Evolutionary conservation across 2,888 invertebrate genomes (phyloP).

Genomic region (Chalcosyrphus nemorum): DNA sequence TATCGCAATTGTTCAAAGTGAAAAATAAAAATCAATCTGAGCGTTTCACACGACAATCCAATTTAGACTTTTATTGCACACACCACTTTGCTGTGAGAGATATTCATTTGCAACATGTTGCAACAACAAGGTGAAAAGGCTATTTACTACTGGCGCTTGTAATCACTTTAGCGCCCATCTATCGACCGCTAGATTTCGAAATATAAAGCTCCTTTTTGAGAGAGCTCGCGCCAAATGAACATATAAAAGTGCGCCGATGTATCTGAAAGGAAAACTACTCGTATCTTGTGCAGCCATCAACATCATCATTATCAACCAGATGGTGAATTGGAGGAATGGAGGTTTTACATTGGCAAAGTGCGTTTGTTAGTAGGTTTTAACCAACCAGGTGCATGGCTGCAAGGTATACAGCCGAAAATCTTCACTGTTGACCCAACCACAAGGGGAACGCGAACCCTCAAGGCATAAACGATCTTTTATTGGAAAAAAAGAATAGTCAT

Average conservation of each 20-base stretch:
- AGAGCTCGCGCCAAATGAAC: slow-evolving; percentile 7
- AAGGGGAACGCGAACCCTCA: slow-evolving; percentile 27
- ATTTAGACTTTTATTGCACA: slow-evolving; percentile 6
- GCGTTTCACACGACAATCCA: slow-evolving; percentile 30
- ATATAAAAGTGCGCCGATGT: slow-evolving; percentile 21
- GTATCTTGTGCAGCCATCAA: slow-evolving; percentile 33
- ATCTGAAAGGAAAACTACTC: slow-evolving; percentile 27
- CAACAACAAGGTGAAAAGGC: neutral
- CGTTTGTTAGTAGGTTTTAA: slow-evolving; percentile 5
- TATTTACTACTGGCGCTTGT: slow-evolving; percentile 2
- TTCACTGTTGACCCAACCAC: neutral
- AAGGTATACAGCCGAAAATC: slow-evolving; percentile 28
- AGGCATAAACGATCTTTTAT: slow-evolving; percentile 55
- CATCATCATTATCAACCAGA: slow-evolving; percentile 55
- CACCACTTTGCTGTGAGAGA: neutral
- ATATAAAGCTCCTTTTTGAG: slow-evolving; percentile 41
- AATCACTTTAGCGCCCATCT: slow-evolving; percentile 1
- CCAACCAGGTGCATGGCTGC: slow-evolving; percentile 52
- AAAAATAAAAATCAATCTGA: neutral
- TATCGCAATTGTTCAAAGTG: neutral
- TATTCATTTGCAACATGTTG: slow-evolving; percentile 50
- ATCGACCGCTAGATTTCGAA: slow-evolving; percentile 34
- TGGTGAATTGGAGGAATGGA: slow-evolving; percentile 12
- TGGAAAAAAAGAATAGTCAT: slow-evolving; percentile 52
- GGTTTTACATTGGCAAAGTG: slow-evolving; percentile 47